A percentile compares a stretch with the other conserved stretches of the same genome.
These are phyloP conservation scores for Rhagonycha lutea DNA, from an alignment of 2,888 invertebrate genomes.

Conservation along the genomic window DNA sequence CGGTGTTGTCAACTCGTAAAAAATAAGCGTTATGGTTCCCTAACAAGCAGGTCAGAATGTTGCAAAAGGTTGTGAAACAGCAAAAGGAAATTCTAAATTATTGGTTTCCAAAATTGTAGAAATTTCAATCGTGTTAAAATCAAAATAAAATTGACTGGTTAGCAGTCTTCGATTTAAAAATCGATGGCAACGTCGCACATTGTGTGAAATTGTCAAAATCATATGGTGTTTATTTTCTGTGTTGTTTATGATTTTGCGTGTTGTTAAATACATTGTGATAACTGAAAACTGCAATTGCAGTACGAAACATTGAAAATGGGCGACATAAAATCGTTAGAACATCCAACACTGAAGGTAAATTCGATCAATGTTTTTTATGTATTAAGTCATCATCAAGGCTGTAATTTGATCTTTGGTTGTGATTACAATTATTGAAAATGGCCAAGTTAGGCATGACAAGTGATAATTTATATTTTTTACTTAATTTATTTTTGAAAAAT, in stretches of 20 bases:
- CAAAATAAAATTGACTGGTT: neutral
- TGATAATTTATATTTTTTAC: neutral
- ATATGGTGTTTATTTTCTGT: neutral
- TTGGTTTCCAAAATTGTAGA: too few species aligned
- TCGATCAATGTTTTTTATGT: neutral
- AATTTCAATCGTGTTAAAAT: too few species aligned
- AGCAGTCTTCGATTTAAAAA: neutral
- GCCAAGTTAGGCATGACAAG: neutral
- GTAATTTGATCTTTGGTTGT: neutral
- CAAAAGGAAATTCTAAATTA: too few species aligned
- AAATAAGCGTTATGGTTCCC: neutral
- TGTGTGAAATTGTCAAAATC: neutral
- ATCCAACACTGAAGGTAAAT: conserved; percentile 89
- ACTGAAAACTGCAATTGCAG: neutral
- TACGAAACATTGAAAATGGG: conserved; percentile 69
- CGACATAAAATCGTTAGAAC: conserved; percentile 92
- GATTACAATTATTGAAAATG: neutral
- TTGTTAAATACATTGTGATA: neutral
- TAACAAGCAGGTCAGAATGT: neutral
- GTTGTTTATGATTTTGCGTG: neutral
- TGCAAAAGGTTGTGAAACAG: too few species aligned
- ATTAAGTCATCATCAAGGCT: neutral
- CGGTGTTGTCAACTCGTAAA: neutral
- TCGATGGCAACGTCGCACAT: neutral
- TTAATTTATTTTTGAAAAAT: neutral